A percentile compares a stretch with the other conserved stretches of the same genome.
These are phyloP conservation scores for Mylabris sibirica DNA, from an alignment of 2,888 invertebrate genomes.

Conservation along the genomic window DNA sequence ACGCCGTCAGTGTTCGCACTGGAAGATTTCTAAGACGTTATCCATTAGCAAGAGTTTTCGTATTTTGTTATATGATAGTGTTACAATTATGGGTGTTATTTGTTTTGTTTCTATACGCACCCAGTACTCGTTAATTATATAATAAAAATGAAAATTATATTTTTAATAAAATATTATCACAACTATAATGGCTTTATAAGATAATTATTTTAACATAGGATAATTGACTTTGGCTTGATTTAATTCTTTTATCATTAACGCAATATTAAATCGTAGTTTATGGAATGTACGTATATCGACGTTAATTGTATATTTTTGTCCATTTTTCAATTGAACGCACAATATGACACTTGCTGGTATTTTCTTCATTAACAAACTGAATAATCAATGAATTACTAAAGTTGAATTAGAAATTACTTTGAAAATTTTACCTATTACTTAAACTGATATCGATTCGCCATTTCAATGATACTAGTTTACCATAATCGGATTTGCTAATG, in stretches of 20 bases:
- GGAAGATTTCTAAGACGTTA: conserved; percentile 83
- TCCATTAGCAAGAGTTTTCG: conserved; percentile 81
- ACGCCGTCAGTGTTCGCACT: conserved; percentile 78
- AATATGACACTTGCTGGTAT: conserved; percentile 51
- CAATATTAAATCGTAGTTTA: conserved; percentile 54
- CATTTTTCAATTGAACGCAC: conserved; percentile 48
- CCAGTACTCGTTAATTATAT: conserved; percentile 44
- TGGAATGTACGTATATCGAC: conserved; percentile 52
- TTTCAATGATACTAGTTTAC: conserved; percentile 43
- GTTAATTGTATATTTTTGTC: conserved; percentile 48
- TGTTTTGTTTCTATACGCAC: conserved; percentile 74
- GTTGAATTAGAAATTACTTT: conserved; percentile 10
- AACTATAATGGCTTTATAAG: neutral
- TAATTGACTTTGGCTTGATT: conserved; percentile 37
- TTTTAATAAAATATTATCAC: neutral
- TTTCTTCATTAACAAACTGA: conserved; percentile 48
- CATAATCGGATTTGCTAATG: conserved; percentile 38
- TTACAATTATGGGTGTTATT: conserved; percentile 85
- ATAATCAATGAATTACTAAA: conserved; percentile 18
- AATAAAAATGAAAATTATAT: conserved; percentile 17
- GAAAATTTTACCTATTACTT: conserved; percentile 47
- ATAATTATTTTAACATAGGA: conserved; percentile 19
- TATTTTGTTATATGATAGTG: conserved; percentile 86
- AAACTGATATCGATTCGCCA: conserved; percentile 58
- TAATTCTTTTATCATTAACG: conserved; percentile 53